Evolutionary conservation across 92 coral and sea anemone genomes (phyloP).

Genomic region (Paragorgia papillata): DNA sequence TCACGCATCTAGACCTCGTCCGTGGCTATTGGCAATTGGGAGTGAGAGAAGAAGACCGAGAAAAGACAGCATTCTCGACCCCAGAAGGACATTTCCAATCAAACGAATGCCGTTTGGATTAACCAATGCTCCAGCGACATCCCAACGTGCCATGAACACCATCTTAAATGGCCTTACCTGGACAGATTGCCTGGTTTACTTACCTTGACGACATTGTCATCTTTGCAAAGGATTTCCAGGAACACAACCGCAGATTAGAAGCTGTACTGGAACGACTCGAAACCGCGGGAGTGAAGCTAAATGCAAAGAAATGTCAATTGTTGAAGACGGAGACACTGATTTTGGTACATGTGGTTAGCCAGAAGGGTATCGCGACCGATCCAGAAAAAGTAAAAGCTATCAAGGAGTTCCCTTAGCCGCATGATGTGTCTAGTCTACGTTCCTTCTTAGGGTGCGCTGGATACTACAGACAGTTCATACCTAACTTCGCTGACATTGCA

Average conservation of each 20-base stretch:
- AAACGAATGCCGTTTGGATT: slow-evolving; percentile 45
- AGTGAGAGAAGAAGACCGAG: slow-evolving; percentile 35
- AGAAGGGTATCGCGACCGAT: slow-evolving; percentile 50
- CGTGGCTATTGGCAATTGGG: slow-evolving; percentile 40
- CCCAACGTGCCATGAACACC: slow-evolving; percentile 37
- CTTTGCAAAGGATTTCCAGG: slow-evolving; percentile 32
- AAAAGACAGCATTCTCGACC: slow-evolving; percentile 54
- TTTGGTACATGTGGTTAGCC: slow-evolving; percentile 48
- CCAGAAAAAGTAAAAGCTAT: slow-evolving; percentile 45
- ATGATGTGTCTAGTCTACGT: slow-evolving; percentile 34
- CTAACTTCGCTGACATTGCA: slow-evolving; percentile 45
- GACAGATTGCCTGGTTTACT: slow-evolving; percentile 47
- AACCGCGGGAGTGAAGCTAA: slow-evolving; percentile 53
- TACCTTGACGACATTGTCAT: slow-evolving; percentile 52
- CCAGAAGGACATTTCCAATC: slow-evolving; percentile 54
- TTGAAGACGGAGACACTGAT: slow-evolving; percentile 25
- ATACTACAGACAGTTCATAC: slow-evolving; percentile 48
- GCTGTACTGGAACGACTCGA: slow-evolving; percentile 40
- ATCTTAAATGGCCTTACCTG: slow-evolving; percentile 32
- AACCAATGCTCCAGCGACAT: slow-evolving; percentile 46
- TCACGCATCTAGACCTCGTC: slow-evolving; percentile 48
- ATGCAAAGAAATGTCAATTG: slow-evolving; percentile 41
- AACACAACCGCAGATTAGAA: slow-evolving; percentile 42
- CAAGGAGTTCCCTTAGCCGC: slow-evolving; percentile 32
- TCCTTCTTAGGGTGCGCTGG: slow-evolving; percentile 42